These are phyloP conservation scores for Tetanocera ferruginea DNA, from an alignment of 2,888 invertebrate genomes.

Conservation along the genomic window DNA sequence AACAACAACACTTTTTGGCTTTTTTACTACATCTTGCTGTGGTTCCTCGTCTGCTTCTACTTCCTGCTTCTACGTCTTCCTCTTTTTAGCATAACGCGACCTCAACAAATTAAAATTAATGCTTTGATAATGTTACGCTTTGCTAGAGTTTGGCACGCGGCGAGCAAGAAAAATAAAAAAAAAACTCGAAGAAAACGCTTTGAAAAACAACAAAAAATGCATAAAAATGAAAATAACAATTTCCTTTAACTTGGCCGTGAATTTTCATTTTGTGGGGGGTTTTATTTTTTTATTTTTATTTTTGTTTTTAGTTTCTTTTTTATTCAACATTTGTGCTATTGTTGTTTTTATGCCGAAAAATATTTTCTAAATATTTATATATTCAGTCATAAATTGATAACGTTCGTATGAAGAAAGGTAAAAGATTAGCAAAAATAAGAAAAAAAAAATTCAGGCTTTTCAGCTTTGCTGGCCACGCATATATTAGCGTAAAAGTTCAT, in stretches of 20 bases:
- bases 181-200: background rate
- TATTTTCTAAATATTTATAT: background rate
- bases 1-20: too few relatives aligned
- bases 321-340: too few relatives aligned
- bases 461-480: too few relatives aligned
- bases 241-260: conserved; percentile 11
- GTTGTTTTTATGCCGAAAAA: too few relatives aligned
- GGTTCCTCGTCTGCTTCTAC: too few relatives aligned
- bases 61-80: too few relatives aligned
- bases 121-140: conserved; percentile 16
- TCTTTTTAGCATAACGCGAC: background rate
- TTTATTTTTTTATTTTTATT: background rate
- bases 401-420: background rate
- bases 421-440: too few relatives aligned
- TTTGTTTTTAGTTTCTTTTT: background rate
- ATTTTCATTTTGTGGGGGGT: background rate
- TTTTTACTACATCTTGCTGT: too few relatives aligned
- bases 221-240: conserved; percentile 2
- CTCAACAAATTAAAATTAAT: conserved; percentile 9
- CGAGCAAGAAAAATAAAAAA: background rate
- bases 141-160: background rate
- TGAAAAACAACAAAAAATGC: background rate
- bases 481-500: too few relatives aligned
- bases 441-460: too few relatives aligned
- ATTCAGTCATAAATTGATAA: background rate